Evolutionary conservation across 2,113 vertebrate genomes (phyloP), one percentile per base, ranked within the genome.

Genomic region (Oostethus manadensis): DNA sequence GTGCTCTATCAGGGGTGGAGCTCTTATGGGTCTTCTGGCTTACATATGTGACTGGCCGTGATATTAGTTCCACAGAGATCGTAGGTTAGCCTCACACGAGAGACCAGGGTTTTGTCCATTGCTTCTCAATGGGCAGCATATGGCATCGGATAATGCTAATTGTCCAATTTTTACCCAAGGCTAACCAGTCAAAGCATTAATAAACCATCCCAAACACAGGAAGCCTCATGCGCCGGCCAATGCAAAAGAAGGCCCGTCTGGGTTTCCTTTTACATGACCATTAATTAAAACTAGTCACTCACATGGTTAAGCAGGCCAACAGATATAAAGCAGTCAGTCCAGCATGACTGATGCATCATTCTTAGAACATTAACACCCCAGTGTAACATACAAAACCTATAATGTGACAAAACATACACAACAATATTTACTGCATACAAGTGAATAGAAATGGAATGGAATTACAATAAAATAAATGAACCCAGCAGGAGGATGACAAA

Each of bases 111-210:
- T 82, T 80, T 84, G 81, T 84, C 69, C 80, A 76, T 84, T 61
- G 79, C 62, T 64, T 72, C 80, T 89, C 69, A 87, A 86, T 78
- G 82, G 87, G 90, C 78, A 92, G 88, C 92, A 91, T 92, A 87
- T 90, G 91, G 90, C 82, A 84, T 74, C 48, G 74, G 88, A 86
- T 89, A 84, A 87, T 90, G 86, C 85, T 90, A 91, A 92, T 88
- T 93, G 87, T 85, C 87, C 86, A 88, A 87, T 20, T 40, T 55
- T 40, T 55, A 88, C 85, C 83, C 80, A 42, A 62, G 76, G 80
- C 88, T 88, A 90, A 91, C 85, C 76, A 84, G 83, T 80, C 78
- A 64, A 84, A 73, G 85, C 67, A 85, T 88, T 88, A 90, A 89
- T 90, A 89, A 89, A 87, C 78, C 84, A 87, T 81, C 74, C 68